phyloP scores from a whole-genome alignment of 2,888 invertebrate species.

The Noctua janthina region DNA sequence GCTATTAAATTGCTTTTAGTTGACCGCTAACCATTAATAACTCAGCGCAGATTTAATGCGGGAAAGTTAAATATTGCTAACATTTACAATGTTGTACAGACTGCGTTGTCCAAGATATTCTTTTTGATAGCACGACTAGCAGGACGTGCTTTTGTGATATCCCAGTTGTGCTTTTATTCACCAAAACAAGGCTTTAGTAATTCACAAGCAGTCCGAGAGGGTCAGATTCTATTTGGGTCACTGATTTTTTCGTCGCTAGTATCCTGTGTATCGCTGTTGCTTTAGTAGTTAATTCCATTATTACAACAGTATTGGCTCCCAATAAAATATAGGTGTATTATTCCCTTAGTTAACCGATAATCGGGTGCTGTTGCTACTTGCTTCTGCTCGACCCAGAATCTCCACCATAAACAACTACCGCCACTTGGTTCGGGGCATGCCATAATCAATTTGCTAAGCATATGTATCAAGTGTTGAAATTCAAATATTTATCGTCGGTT shows the following conservation, averaged over 20 bases:
- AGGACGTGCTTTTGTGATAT: slow-evolving; percentile 16
- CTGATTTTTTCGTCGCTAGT: background rate
- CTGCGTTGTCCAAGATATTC: slow-evolving; percentile 37
- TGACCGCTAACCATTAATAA: slow-evolving; percentile 64
- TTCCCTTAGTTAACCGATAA: slow-evolving; percentile 18
- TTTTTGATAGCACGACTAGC: slow-evolving; percentile 29
- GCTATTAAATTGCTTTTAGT: slow-evolving; percentile 66
- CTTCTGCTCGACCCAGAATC: slow-evolving; percentile 72
- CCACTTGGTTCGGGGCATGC: slow-evolving; percentile 76
- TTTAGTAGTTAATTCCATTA: slow-evolving; percentile 3
- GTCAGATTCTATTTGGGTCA: slow-evolving; percentile 20
- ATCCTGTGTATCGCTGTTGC: background rate
- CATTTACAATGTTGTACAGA: slow-evolving; percentile 57
- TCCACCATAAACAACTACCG: slow-evolving; percentile 77
- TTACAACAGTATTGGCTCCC: background rate
- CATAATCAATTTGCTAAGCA: slow-evolving; percentile 89
- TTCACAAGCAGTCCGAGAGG: slow-evolving; percentile 10
- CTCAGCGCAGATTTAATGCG: slow-evolving; percentile 63
- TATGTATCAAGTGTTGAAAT: slow-evolving; percentile 90
- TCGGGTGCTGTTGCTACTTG: slow-evolving; percentile 40
- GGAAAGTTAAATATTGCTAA: slow-evolving; percentile 55
- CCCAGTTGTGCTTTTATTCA: slow-evolving; percentile 17
- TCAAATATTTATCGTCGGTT: slow-evolving; percentile 89
- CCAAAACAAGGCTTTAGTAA: background rate
- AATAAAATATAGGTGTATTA: slow-evolving; percentile 4